These are phyloP conservation scores for Circaetus gallicus DNA, from an alignment of 2,113 vertebrate species.

Conservation along the genomic window DNA sequence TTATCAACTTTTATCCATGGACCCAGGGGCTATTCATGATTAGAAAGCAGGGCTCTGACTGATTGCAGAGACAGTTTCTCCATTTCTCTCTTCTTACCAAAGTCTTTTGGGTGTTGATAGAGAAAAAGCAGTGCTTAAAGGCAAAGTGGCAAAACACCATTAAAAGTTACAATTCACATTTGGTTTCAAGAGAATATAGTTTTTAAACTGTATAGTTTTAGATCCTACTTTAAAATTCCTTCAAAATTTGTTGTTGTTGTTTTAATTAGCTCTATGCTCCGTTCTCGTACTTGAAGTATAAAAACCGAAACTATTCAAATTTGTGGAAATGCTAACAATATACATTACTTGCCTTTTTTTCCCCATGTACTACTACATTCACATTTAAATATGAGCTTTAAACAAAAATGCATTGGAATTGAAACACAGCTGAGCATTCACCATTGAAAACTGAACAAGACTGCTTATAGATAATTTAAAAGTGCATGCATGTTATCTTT, in stretches of 20 bases:
- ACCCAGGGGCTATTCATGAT: neutral
- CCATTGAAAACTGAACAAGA: neutral
- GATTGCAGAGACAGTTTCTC: neutral
- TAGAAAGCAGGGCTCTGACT: neutral
- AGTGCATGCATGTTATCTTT: neutral
- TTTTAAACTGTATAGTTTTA: neutral
- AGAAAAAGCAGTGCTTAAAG: neutral
- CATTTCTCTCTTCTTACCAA: neutral
- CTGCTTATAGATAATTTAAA: neutral
- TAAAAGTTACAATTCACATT: neutral
- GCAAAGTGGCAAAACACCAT: neutral
- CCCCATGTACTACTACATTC: neutral
- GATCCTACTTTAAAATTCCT: neutral
- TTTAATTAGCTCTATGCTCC: neutral
- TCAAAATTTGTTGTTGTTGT: neutral
- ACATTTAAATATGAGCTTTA: neutral
- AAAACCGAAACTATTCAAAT: neutral
- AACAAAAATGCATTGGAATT: neutral
- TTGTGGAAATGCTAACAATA: neutral
- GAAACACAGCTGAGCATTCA: neutral
- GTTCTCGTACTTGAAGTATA: neutral
- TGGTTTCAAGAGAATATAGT: neutral
- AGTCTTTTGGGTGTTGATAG: neutral
- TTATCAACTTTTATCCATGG: neutral
- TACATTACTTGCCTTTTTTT: neutral